A percentile compares a stretch with the other conserved stretches of the same genome.
phyloP scores from a whole-genome alignment of 2,797 vertebrate genomes.

The Oreortyx pictus region DNA sequence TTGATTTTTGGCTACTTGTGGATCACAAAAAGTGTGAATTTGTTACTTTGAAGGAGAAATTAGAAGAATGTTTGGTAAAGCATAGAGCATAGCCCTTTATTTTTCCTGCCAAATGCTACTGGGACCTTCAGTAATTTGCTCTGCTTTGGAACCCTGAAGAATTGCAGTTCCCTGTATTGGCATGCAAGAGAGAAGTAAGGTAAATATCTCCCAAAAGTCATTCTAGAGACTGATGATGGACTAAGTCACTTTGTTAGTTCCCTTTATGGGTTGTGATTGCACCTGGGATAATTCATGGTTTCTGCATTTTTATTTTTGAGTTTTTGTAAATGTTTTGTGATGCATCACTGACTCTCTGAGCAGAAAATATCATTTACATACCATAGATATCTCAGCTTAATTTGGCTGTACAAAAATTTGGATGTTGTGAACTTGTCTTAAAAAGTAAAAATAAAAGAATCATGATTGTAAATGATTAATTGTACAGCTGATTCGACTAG shows the following conservation, averaged over 20 bases:
- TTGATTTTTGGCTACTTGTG: neutral
- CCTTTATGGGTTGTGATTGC: neutral
- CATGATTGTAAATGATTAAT: neutral
- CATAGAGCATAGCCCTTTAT: neutral
- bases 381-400: neutral
- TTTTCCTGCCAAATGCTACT: neutral
- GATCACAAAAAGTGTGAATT: no score
- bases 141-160: neutral
- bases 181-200: neutral
- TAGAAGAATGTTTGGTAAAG: neutral
- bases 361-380: neutral
- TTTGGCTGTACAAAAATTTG: neutral
- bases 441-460: neutral
- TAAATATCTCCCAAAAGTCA: neutral
- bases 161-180: neutral
- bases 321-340: neutral
- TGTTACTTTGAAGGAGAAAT: neutral
- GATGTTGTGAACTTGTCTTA: neutral
- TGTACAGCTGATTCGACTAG: neutral
- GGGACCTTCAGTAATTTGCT: neutral
- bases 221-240: neutral
- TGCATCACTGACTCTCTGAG: neutral
- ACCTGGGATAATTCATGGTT: neutral
- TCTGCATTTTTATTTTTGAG: neutral
- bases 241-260: neutral